phyloP scores from a whole-genome alignment of 2,113 vertebrate species.

The Phalacrocorax carbo region DNA sequence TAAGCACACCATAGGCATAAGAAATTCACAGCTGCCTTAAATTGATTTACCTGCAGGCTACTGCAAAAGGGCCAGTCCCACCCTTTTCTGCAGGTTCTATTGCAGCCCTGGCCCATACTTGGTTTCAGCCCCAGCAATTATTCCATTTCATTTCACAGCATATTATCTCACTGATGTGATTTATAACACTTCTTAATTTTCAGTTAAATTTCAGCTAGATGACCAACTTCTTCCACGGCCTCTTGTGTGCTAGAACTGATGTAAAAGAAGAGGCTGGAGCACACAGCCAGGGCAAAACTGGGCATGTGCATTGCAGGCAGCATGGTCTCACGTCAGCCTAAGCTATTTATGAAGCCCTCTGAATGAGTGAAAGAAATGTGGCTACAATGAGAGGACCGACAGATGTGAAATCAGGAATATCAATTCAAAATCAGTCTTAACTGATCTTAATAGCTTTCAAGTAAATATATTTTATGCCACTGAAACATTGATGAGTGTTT shows the following conservation, averaged over 20 bases:
- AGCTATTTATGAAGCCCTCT: background rate
- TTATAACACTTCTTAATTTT: background rate
- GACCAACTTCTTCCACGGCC: background rate
- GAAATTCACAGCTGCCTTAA: background rate
- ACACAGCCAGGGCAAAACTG: background rate
- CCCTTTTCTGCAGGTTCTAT: background rate
- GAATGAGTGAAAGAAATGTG: background rate
- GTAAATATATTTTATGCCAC: background rate
- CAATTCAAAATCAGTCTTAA: background rate
- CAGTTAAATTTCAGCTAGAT: background rate
- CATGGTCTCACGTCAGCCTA: background rate
- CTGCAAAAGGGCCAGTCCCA: background rate
- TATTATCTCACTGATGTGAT: background rate
- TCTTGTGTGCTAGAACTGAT: background rate
- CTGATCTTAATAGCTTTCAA: background rate
- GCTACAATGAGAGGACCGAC: background rate
- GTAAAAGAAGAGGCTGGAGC: background rate
- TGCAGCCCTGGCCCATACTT: background rate
- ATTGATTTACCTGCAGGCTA: background rate
- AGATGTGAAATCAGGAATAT: background rate
- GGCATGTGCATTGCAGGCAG: background rate
- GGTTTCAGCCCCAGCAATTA: background rate
- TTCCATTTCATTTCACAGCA: background rate
- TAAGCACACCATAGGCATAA: background rate
- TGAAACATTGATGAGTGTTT: background rate